Conservation (phyloP, 2,888 invertebrate genomes). For the Brenthis ino region DNA sequence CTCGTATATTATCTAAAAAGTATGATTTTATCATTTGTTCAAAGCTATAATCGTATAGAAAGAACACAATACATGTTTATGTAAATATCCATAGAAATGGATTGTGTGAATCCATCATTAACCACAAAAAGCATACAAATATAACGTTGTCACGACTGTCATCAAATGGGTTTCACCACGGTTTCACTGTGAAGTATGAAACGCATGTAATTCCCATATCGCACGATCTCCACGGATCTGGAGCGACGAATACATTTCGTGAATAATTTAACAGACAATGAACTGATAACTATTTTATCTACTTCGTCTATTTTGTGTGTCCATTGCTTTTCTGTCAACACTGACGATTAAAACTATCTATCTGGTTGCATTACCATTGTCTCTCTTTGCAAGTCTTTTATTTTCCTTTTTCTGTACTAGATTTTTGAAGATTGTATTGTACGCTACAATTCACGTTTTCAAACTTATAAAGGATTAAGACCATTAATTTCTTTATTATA, state of each 20-base stretch:
- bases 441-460: too few relatives aligned
- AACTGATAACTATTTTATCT: conserved; percentile 65
- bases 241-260: conserved; percentile 76
- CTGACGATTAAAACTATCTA: conserved; percentile 31
- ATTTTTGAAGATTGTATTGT: conserved; percentile 1
- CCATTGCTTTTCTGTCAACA: conserved; percentile 27
- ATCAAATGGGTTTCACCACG: conserved; percentile 57
- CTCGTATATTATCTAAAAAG: neutral
- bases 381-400: neutral
- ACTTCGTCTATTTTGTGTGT: conserved; percentile 19
- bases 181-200: conserved; percentile 65
- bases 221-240: conserved; percentile 69
- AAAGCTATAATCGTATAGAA: neutral
- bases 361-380: neutral
- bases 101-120: conserved; percentile 51
- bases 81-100: conserved; percentile 20
- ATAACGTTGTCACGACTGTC: conserved; percentile 71
- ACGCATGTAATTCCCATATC: conserved; percentile 71
- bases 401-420: neutral
- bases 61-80: conserved; percentile 20
- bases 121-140: conserved; percentile 33
- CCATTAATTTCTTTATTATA: neutral
- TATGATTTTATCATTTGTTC: neutral
- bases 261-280: conserved; percentile 78
- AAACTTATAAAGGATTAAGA: neutral